Evolutionary conservation across 2,797 vertebrate species (phyloP).

Genomic region (Phoxinus dragarum): DNA sequence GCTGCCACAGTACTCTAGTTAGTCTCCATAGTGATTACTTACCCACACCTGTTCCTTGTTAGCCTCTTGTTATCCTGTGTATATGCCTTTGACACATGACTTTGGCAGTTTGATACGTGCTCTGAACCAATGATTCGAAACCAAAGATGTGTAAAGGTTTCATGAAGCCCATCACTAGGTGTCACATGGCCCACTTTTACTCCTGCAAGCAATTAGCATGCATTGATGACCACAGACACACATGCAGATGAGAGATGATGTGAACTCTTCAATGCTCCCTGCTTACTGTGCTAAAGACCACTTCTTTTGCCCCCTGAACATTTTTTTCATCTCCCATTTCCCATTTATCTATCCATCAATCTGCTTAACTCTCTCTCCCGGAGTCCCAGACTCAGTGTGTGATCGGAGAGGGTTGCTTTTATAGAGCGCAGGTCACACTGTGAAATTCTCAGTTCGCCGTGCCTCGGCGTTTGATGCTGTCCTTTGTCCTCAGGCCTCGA

Average conservation of each 20-base stretch:
- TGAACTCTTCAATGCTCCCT: not conserved
- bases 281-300: slow-evolving; percentile 22
- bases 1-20: not conserved
- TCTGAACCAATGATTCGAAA: not conserved
- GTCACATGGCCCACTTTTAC: not conserved
- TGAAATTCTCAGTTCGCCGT: slow-evolving; percentile 23
- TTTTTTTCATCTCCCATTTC: slow-evolving; percentile 4
- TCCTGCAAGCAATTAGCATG: not conserved
- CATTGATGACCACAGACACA: not conserved
- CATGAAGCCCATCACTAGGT: not conserved
- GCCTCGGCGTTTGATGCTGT: slow-evolving; percentile 34
- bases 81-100: not conserved
- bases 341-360: slow-evolving; percentile 34
- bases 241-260: not conserved
- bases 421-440: slow-evolving; percentile 41
- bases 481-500: slow-evolving; percentile 36
- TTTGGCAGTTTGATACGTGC: not conserved
- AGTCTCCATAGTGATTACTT: not conserved
- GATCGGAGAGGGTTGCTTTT: slow-evolving; percentile 38
- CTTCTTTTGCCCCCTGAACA: not conserved
- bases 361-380: slow-evolving; percentile 17
- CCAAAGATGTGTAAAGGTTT: not conserved
- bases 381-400: slow-evolving; percentile 17
- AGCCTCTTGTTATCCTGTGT: not conserved
- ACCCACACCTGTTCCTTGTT: not conserved